phyloP scores from a whole-genome alignment of 2,797 vertebrate species.

The Brachyrhaphis roseni region DNA sequence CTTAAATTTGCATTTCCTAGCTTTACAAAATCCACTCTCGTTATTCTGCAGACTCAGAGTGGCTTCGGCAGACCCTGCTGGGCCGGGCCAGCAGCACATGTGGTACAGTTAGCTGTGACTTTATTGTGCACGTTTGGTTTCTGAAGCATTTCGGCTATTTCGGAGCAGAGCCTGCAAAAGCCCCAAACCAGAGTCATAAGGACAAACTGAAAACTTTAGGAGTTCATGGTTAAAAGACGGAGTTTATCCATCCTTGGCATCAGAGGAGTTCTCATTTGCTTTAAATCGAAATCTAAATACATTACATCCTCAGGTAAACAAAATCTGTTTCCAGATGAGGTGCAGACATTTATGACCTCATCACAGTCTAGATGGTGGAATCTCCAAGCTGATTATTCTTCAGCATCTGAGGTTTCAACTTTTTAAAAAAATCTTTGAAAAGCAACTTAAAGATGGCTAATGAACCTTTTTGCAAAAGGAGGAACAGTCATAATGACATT shows the following conservation, averaged over 20 bases:
- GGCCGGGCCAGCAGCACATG: slow-evolving; percentile 9
- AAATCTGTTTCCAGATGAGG: neutral
- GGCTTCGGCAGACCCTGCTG: neutral
- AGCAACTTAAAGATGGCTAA: neutral
- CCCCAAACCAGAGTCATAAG: neutral
- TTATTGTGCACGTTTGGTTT: slow-evolving; percentile 41
- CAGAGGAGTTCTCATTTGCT: neutral
- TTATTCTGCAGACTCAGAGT: slow-evolving; percentile 6
- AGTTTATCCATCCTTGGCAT: slow-evolving; percentile 15
- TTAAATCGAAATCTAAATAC: neutral
- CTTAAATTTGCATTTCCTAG: slow-evolving; percentile 9
- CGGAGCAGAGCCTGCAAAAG: neutral
- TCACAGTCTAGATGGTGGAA: neutral
- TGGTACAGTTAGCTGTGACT: slow-evolving; percentile 36
- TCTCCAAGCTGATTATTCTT: neutral
- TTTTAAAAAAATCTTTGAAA: neutral
- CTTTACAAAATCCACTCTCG: slow-evolving; percentile 16
- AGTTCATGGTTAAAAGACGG: slow-evolving; percentile 14
- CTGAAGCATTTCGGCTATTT: slow-evolving; percentile 2
- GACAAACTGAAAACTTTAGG: slow-evolving; percentile 9
- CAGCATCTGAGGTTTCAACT: neutral
- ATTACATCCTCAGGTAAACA: neutral
- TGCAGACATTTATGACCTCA: neutral
- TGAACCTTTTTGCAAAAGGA: neutral
- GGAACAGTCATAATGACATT: neutral